Conservation (phyloP, 2,113 vertebrate genomes). For the Turdus rufiventris region DNA sequence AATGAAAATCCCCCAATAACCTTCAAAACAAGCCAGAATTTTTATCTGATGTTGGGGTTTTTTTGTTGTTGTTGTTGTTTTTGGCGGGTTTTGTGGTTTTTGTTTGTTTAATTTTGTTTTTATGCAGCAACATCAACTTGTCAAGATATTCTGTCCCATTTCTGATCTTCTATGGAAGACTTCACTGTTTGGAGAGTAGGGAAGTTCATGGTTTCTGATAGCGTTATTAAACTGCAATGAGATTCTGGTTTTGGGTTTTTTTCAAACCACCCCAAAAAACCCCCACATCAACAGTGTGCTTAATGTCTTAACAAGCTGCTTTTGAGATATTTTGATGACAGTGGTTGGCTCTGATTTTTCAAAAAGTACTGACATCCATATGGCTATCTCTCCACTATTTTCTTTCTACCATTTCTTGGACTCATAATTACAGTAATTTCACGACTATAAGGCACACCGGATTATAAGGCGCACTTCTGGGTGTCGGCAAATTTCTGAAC, state of each 20-base stretch:
- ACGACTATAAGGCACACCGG: no score
- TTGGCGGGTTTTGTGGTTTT: no score
- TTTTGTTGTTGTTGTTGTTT: not conserved
- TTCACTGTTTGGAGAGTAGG: not conserved
- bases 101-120: not conserved
- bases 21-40: not conserved
- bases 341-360: not conserved
- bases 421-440: not conserved
- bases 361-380: not conserved
- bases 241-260: not conserved
- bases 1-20: not conserved
- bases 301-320: not conserved
- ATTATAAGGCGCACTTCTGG: no score
- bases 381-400: not conserved
- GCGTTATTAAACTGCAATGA: not conserved
- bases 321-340: not conserved
- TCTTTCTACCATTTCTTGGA: not conserved
- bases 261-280: not conserved
- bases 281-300: accelerated
- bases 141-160: not conserved
- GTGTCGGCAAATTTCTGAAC: no score
- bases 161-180: not conserved
- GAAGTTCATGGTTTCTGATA: not conserved
- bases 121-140: not conserved
- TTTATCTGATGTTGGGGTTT: not conserved